A percentile compares a stretch with the other conserved stretches of the same genome.
Conservation (phyloP, 2,113 vertebrate genomes). For the Aegithalos caudatus region DNA sequence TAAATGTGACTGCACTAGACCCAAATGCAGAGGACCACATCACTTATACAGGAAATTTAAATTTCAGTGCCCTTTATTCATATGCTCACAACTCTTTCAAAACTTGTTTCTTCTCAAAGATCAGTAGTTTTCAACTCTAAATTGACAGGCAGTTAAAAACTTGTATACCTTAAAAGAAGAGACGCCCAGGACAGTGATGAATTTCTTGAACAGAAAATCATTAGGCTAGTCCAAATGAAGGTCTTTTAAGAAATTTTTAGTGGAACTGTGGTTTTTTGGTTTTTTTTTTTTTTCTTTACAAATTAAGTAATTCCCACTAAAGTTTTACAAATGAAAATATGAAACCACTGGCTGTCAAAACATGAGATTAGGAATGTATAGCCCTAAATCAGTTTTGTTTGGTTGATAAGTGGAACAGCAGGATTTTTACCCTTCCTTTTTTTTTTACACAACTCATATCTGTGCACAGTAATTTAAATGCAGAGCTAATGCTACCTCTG, state of each 20-base stretch:
- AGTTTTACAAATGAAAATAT: slow-evolving; percentile 18
- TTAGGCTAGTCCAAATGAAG: neutral
- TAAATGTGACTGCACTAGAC: neutral
- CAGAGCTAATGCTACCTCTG: slow-evolving; percentile 14
- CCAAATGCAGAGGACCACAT: neutral
- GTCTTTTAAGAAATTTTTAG: neutral
- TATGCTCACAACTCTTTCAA: neutral
- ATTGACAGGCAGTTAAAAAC: neutral
- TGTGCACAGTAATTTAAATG: slow-evolving; percentile 26
- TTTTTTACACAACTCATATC: neutral
- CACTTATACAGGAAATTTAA: neutral
- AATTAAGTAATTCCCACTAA: neutral
- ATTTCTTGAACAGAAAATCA: neutral
- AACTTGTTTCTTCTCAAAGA: neutral
- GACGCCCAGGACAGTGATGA: neutral
- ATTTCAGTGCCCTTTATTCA: neutral
- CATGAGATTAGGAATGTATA: neutral
- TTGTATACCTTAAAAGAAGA: neutral
- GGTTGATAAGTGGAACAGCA: slow-evolving; percentile 8
- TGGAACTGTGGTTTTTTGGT: neutral
- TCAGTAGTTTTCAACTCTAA: neutral
- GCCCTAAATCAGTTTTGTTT: slow-evolving; percentile 4
- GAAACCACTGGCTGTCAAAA: slow-evolving; percentile 25
- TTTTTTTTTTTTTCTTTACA: slow-evolving; percentile 9
- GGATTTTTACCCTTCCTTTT: neutral